Conservation (phyloP, 2,113 vertebrate genomes). For the Plectropomus leopardus region DNA sequence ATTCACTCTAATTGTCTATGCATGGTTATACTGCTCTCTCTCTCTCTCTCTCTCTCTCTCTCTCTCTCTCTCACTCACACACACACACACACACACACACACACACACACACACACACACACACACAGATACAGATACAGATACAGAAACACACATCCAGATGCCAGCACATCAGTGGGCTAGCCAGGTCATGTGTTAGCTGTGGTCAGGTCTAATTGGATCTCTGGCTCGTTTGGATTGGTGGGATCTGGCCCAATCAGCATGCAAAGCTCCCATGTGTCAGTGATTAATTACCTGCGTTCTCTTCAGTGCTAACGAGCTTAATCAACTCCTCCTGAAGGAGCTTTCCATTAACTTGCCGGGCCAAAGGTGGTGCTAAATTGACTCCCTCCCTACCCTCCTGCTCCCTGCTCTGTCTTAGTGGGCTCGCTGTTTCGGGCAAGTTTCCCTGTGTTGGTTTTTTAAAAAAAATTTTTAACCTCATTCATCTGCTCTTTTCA, state of each 20-base stretch:
- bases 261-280: constrained; percentile 64
- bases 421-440: constrained; percentile 20
- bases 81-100: background rate
- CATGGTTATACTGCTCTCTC: background rate
- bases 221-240: constrained; percentile 53
- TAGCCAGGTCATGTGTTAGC: constrained; percentile 27
- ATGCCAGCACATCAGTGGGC: constrained; percentile 29
- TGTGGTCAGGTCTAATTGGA: constrained; percentile 59
- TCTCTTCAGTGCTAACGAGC: constrained; percentile 71
- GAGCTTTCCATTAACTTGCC: constrained; percentile 75
- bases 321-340: constrained; percentile 78
- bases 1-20: background rate
- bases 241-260: constrained; percentile 64
- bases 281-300: constrained; percentile 84
- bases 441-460: constrained; percentile 3
- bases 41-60: background rate
- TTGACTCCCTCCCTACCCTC: constrained; percentile 45
- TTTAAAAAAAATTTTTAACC: background rate
- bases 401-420: constrained; percentile 22
- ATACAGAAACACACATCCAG: background rate
- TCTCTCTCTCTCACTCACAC: too few species aligned
- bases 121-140: background rate
- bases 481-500: constrained; percentile 16
- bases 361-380: constrained; percentile 72
- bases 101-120: background rate